phyloP scores from a whole-genome alignment of 2,797 vertebrate genomes.

The Malacoraja senta region DNA sequence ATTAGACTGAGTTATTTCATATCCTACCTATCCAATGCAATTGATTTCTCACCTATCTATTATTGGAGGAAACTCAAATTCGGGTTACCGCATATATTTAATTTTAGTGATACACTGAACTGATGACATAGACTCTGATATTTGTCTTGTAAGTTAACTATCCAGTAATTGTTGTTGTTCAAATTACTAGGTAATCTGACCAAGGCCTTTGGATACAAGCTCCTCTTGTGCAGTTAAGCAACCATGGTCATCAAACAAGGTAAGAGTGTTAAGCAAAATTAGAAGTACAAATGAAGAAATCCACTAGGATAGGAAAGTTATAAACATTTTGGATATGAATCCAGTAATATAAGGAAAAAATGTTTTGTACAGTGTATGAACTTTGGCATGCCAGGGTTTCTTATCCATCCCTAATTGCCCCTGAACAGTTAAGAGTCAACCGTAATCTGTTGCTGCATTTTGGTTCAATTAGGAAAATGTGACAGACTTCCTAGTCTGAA shows the following conservation, averaged over 20 bases:
- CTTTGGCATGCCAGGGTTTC: too few relatives aligned
- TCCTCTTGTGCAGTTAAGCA: neutral
- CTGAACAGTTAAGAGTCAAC: too few relatives aligned
- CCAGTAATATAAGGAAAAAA: too few relatives aligned
- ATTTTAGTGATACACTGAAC: neutral
- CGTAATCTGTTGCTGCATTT: too few relatives aligned
- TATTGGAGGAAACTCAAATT: too few relatives aligned
- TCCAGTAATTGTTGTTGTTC: neutral
- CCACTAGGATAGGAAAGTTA: neutral
- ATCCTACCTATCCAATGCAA: neutral
- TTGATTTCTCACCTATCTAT: too few relatives aligned
- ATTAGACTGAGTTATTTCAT: neutral
- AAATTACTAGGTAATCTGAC: neutral
- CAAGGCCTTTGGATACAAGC: neutral
- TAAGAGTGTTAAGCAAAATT: neutral
- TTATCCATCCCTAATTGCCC: too few relatives aligned
- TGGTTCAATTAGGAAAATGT: too few relatives aligned
- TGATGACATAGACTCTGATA: neutral
- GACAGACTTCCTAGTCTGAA: too few relatives aligned
- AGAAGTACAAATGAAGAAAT: neutral
- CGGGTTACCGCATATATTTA: too few relatives aligned
- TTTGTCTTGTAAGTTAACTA: neutral
- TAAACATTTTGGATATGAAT: too few relatives aligned
- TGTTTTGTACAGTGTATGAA: too few relatives aligned
- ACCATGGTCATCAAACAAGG: conserved; percentile 6